These are phyloP conservation scores for Troides oblongomaculatus DNA, from an alignment of 2,888 invertebrate genomes.

Conservation along the genomic window DNA sequence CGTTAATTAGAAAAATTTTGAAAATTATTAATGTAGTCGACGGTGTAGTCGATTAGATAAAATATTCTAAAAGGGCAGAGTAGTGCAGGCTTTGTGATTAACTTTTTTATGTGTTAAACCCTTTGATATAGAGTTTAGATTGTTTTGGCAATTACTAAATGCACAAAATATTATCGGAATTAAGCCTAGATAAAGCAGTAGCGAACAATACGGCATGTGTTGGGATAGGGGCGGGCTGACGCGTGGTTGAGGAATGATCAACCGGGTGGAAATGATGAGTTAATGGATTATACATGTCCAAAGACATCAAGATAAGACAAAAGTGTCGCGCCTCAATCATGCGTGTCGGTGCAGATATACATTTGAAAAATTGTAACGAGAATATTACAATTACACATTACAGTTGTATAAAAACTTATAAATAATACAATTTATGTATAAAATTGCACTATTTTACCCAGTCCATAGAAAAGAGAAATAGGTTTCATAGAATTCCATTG, in stretches of 20 bases:
- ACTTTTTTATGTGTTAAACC: constrained; percentile 42
- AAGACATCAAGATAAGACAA: constrained; percentile 68
- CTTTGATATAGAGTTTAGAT: constrained; percentile 59
- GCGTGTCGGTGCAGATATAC: constrained; percentile 31
- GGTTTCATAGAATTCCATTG: too few relatives aligned
- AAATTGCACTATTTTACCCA: too few relatives aligned
- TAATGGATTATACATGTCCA: constrained; percentile 79
- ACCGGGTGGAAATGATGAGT: constrained; percentile 78
- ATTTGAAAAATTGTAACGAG: too few relatives aligned
- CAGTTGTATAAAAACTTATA: too few relatives aligned
- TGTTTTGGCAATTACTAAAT: constrained; percentile 45
- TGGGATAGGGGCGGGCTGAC: constrained; percentile 68
- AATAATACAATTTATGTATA: too few relatives aligned
- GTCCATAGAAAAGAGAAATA: too few relatives aligned
- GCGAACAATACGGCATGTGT: constrained; percentile 70
- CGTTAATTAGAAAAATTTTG: constrained; percentile 77
- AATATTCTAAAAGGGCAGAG: constrained; percentile 69
- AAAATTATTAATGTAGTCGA: constrained; percentile 76
- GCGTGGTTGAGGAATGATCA: constrained; percentile 78
- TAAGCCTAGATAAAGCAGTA: constrained; percentile 69
- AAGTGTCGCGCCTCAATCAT: constrained; percentile 70
- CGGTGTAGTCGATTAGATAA: constrained; percentile 77
- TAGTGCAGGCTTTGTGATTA: constrained; percentile 49
- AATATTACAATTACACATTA: too few relatives aligned
- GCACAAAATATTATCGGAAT: constrained; percentile 36